phyloP scores from a whole-genome alignment of 2,113 vertebrate genomes.

The Coreoperca whiteheadi region DNA sequence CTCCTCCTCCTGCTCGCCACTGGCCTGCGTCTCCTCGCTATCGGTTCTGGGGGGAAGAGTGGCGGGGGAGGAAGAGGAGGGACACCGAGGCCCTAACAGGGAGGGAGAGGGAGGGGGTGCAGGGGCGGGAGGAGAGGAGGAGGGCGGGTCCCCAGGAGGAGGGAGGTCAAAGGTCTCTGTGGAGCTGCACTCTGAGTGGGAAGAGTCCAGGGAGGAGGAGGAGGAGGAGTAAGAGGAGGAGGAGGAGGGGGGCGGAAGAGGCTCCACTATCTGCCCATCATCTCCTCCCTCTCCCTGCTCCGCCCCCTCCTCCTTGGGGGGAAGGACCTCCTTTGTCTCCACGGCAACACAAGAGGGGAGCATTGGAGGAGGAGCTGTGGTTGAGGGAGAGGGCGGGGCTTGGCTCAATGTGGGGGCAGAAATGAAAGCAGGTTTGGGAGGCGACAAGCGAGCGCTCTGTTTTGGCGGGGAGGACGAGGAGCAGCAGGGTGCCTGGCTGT shows the following conservation, averaged over 20 bases:
- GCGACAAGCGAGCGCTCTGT: slow-evolving; percentile 25
- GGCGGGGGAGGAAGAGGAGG: slow-evolving; percentile 83
- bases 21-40: slow-evolving; percentile 33
- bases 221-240: slow-evolving; percentile 72
- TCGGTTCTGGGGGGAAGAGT: slow-evolving; percentile 57
- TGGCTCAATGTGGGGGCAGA: neutral
- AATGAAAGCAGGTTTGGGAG: slow-evolving; percentile 68
- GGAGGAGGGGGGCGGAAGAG: slow-evolving; percentile 31
- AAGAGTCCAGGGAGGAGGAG: slow-evolving; percentile 86
- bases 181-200: slow-evolving; percentile 92
- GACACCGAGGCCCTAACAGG: slow-evolving; percentile 78
- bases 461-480: slow-evolving; percentile 51
- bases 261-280: slow-evolving; percentile 80
- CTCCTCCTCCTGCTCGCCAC: slow-evolving; percentile 42
- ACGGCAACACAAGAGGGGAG: slow-evolving; percentile 69
- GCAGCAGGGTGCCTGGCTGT: slow-evolving; percentile 75
- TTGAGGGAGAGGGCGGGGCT: neutral
- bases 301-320: slow-evolving; percentile 78
- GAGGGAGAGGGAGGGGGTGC: slow-evolving; percentile 79
- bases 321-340: slow-evolving; percentile 67
- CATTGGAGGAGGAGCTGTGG: slow-evolving; percentile 29
- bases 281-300: slow-evolving; percentile 86
- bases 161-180: slow-evolving; percentile 93
- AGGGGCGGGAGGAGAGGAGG: slow-evolving; percentile 82
- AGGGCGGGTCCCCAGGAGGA: slow-evolving; percentile 88